Evolutionary conservation across 1,140 invertebrate species (phyloP).

Genomic region (Cydia fagiglandana): DNA sequence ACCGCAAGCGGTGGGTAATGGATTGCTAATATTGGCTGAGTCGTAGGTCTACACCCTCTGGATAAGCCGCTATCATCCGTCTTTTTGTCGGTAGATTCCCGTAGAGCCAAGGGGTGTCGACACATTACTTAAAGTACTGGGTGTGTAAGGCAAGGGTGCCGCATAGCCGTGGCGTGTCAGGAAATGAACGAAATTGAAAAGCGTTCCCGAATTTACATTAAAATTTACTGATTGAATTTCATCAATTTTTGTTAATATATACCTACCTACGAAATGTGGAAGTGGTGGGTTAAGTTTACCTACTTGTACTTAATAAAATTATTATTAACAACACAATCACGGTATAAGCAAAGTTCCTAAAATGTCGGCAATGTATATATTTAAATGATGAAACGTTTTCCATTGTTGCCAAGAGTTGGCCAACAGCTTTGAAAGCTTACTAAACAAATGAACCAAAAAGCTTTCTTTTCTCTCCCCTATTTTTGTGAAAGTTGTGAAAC

Average conservation of each 20-base stretch:
- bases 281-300: no score
- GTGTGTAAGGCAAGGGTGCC: constrained; percentile 34
- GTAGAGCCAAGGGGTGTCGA: constrained; percentile 46
- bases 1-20: constrained; percentile 53
- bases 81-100: constrained; percentile 58
- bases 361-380: no score
- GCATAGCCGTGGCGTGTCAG: background rate
- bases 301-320: no score
- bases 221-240: background rate
- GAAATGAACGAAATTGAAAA: constrained; percentile 29
- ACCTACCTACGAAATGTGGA: no score
- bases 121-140: constrained; percentile 48
- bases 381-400: background rate
- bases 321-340: no score
- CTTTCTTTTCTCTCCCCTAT: constrained; percentile 1
- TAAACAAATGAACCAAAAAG: background rate
- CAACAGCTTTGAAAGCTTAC: background rate
- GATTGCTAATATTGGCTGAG: constrained; percentile 75
- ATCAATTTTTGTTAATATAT: background rate
- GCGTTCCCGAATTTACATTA: background rate
- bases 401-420: background rate
- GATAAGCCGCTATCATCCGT: constrained; percentile 63
- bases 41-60: constrained; percentile 57
- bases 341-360: no score
- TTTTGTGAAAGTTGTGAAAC: background rate